Percentiles rank a stretch among this genome's conserved stretches.
These are phyloP conservation scores for Acanthosoma haemorrhoidale DNA, from an alignment of 2,888 invertebrate genomes.

Conservation along the genomic window DNA sequence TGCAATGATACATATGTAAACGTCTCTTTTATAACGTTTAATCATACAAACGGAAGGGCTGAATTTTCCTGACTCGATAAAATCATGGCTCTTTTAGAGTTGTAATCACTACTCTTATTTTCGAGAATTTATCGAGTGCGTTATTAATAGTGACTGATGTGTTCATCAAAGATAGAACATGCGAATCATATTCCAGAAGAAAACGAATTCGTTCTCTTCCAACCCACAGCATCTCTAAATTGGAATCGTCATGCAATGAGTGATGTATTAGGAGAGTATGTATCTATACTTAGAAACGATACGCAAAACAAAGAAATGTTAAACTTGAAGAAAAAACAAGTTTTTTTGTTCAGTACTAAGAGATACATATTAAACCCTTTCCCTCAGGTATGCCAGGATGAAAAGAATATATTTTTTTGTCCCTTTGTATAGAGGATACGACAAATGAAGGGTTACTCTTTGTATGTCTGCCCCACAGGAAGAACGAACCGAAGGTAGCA, in stretches of 20 bases:
- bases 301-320: not conserved
- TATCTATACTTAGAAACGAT: no score
- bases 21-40: no score
- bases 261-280: not conserved
- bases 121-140: no score
- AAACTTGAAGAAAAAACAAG: not conserved
- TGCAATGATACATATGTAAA: no score
- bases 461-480: no score
- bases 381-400: not conserved
- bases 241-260: no score
- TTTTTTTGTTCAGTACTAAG: not conserved
- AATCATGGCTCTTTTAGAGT: no score
- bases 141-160: conserved; percentile 4
- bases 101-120: no score
- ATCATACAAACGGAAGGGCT: no score
- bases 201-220: not conserved
- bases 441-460: not conserved
- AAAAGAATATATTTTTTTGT: not conserved
- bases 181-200: not conserved
- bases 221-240: no score
- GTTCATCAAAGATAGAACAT: not conserved
- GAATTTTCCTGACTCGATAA: no score
- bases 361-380: not conserved
- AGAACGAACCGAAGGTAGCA: not conserved
- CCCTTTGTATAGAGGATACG: not conserved